Evolutionary conservation across 2,888 invertebrate genomes (phyloP).

Genomic region (Theretra japonica): DNA sequence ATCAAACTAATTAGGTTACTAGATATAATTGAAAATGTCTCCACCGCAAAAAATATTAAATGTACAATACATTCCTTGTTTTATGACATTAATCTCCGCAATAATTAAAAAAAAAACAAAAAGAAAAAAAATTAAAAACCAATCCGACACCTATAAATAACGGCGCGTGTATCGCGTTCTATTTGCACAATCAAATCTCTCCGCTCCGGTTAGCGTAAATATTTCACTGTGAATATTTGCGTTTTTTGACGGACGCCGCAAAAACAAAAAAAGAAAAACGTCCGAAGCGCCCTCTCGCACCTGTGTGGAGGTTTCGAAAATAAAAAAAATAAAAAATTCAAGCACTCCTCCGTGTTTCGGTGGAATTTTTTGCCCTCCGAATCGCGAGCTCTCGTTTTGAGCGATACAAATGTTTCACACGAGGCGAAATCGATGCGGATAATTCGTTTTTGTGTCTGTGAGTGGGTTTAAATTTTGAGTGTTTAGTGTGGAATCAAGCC

Average conservation of each 20-base stretch:
- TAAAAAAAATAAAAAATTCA: neutral
- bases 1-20: too few species aligned
- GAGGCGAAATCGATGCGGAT: neutral
- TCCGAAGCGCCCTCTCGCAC: neutral
- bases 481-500: neutral
- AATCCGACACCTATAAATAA: neutral
- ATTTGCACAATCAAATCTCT: neutral
- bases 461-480: neutral
- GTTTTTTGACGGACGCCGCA: slow-evolving; percentile 1
- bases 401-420: neutral
- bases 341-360: neutral
- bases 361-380: neutral
- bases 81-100: too few species aligned
- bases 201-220: neutral
- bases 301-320: neutral
- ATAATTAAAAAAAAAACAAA: neutral
- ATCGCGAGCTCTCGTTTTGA: neutral
- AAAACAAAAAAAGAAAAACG: neutral
- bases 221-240: slow-evolving; percentile 2
- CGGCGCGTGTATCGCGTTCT: neutral
- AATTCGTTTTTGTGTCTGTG: neutral
- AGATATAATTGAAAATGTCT: too few species aligned
- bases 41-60: too few species aligned
- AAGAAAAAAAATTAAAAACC: neutral
- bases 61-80: too few species aligned